phyloP scores from a whole-genome alignment of 1,140 invertebrate species.

The Asbolus verrucosus region DNA sequence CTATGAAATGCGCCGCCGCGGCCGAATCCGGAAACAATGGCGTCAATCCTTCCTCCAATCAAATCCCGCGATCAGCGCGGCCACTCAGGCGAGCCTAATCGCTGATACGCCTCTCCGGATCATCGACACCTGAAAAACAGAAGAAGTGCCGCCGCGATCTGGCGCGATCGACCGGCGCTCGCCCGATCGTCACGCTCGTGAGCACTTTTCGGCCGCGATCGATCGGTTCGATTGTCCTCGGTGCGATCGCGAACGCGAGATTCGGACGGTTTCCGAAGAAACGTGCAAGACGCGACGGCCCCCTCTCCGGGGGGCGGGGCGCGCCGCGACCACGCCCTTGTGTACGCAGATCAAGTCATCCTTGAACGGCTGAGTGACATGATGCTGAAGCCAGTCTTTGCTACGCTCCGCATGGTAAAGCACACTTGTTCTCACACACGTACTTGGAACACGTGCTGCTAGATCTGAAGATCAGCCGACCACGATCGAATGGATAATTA shows the following conservation, averaged over 20 bases:
- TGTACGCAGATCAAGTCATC: slow-evolving; percentile 63
- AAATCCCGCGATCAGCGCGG: slow-evolving; percentile 56
- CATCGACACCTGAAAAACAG: too few species aligned
- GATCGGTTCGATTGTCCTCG: slow-evolving; percentile 7
- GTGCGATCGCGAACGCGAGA: neutral
- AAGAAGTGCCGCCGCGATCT: too few species aligned
- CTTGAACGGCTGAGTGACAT: slow-evolving; percentile 64
- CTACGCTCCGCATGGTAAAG: slow-evolving; percentile 62
- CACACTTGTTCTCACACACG: slow-evolving; percentile 53
- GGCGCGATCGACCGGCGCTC: too few species aligned
- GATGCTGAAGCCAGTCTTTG: slow-evolving; percentile 63
- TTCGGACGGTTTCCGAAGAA: too few species aligned
- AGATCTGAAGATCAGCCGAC: too few species aligned
- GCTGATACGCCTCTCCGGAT: too few species aligned
- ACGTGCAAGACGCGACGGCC: slow-evolving; percentile 3
- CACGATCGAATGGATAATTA: too few species aligned
- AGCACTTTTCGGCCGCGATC: slow-evolving; percentile 1
- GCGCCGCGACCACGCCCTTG: slow-evolving; percentile 52
- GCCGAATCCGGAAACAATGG: slow-evolving; percentile 61
- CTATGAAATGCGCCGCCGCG: slow-evolving; percentile 60
- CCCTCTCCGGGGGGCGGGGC: slow-evolving; percentile 54
- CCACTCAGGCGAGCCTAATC: slow-evolving; percentile 59
- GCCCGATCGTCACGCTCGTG: too few species aligned
- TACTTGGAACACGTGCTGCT: slow-evolving; percentile 12
- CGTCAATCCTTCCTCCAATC: slow-evolving; percentile 60